Conservation (phyloP, 2,113 vertebrate species). For the Coregonus clupeaformis region DNA sequence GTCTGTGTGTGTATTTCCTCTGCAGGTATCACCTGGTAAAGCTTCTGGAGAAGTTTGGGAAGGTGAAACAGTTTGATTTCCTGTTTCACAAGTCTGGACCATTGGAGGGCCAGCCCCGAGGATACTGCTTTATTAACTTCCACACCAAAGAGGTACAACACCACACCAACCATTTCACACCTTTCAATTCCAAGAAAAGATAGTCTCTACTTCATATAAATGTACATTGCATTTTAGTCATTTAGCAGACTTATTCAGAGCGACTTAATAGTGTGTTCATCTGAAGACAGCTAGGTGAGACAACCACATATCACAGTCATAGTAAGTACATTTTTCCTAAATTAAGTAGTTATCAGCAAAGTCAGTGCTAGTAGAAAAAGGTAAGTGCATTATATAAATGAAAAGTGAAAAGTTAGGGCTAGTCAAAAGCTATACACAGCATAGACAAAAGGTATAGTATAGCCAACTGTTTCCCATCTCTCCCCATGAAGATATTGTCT, state of each 20-base stretch:
- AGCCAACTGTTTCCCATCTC: background rate
- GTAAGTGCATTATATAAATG: too few relatives aligned
- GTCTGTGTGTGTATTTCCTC: background rate
- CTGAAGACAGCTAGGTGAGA: too few relatives aligned
- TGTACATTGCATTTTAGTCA: too few relatives aligned
- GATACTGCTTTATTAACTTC: constrained; percentile 99
- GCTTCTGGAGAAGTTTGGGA: constrained; percentile 95
- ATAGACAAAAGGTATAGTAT: too few relatives aligned
- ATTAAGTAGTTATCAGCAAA: too few relatives aligned
- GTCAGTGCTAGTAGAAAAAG: too few relatives aligned
- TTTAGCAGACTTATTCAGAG: too few relatives aligned
- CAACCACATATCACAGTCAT: too few relatives aligned
- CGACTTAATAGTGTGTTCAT: too few relatives aligned
- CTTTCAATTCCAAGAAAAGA: background rate
- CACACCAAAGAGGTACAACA: constrained; percentile 86
- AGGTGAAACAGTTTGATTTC: constrained; percentile 98
- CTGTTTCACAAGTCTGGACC: constrained; percentile 97
- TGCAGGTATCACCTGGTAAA: constrained; percentile 92
- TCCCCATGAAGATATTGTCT: background rate
- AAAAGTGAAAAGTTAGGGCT: too few relatives aligned
- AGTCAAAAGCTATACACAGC: background rate
- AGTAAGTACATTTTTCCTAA: too few relatives aligned
- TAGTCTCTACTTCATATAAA: background rate
- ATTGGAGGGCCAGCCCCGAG: constrained; percentile 93
- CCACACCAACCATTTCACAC: background rate